Evolutionary conservation across 2,797 vertebrate genomes (phyloP).

Genomic region (Parotocinclus haroldoi): DNA sequence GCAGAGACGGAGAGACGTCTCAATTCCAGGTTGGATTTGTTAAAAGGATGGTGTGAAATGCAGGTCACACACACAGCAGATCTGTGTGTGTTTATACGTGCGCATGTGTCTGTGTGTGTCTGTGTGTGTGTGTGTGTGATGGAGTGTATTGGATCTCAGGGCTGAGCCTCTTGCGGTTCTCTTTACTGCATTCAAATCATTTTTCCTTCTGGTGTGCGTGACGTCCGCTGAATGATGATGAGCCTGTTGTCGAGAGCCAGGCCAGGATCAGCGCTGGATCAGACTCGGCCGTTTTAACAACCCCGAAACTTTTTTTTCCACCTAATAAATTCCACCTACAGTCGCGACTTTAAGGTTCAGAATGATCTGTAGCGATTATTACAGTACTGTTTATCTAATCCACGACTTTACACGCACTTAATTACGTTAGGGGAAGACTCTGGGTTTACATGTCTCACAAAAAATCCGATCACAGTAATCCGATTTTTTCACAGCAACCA

Average conservation of each 20-base stretch:
- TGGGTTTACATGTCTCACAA: too few species aligned
- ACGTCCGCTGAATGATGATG: constrained; percentile 89
- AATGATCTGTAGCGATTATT: too few species aligned
- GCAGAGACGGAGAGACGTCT: constrained; percentile 73
- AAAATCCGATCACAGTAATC: too few species aligned
- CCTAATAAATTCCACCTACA: too few species aligned
- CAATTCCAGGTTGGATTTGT: constrained; percentile 82
- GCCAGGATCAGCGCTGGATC: constrained; percentile 31
- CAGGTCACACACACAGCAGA: constrained; percentile 58
- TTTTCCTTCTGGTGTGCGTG: constrained; percentile 48
- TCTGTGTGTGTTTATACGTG: constrained; percentile 34
- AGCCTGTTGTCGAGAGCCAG: constrained; percentile 73
- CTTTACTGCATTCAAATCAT: constrained; percentile 2
- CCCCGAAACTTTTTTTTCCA: too few species aligned
- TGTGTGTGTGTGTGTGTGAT: not conserved
- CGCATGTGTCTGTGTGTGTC: not conserved
- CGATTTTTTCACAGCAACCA: too few species aligned
- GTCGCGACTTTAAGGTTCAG: too few species aligned
- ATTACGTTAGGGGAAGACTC: too few species aligned
- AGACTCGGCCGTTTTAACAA: not conserved
- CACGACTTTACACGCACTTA: too few species aligned
- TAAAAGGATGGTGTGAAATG: constrained; percentile 23
- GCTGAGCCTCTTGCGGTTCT: not conserved
- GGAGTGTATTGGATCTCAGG: too few species aligned
- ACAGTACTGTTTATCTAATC: too few species aligned